These are phyloP conservation scores for Caenorhabditis plicata DNA, from an alignment of 2,888 invertebrate species.

Conservation along the genomic window DNA sequence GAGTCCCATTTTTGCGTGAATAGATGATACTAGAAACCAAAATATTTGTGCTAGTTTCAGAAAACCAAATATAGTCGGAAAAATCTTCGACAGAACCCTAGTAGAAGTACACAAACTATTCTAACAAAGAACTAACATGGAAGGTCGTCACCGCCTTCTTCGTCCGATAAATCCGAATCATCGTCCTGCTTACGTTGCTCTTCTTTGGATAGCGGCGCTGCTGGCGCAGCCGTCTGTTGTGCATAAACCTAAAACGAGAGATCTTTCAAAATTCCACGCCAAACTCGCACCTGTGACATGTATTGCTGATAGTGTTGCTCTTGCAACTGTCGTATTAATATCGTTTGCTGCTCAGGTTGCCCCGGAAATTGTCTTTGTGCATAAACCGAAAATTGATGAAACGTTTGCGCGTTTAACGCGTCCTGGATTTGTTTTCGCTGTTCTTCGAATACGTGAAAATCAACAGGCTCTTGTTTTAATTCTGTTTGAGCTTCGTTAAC, in stretches of 20 bases:
- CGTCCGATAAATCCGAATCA: slow-evolving; percentile 65
- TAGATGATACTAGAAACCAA: slow-evolving; percentile 60
- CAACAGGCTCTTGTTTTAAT: no score
- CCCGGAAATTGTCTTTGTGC: slow-evolving; percentile 84
- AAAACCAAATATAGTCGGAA: not conserved
- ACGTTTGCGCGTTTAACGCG: slow-evolving; percentile 83
- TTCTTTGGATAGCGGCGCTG: slow-evolving; percentile 12
- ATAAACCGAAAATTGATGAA: slow-evolving; percentile 83
- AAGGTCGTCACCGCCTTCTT: slow-evolving; percentile 58
- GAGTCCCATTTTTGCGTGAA: slow-evolving; percentile 65
- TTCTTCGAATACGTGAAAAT: slow-evolving; percentile 45
- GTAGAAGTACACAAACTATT: not conserved
- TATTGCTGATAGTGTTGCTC: slow-evolving; percentile 99
- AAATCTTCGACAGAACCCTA: not conserved
- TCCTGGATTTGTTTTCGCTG: slow-evolving; percentile 79
- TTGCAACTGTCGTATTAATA: slow-evolving; percentile 88
- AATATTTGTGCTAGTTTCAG: not conserved
- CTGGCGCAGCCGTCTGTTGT: slow-evolving; percentile 67
- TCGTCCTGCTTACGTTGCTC: slow-evolving; percentile 58
- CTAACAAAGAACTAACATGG: slow-evolving; percentile 51
- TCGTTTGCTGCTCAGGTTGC: slow-evolving; percentile 78
- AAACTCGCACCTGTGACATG: slow-evolving; percentile 81
- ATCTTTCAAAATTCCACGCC: not conserved
- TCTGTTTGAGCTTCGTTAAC: slow-evolving; percentile 15
- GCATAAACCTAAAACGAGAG: slow-evolving; percentile 64